These are phyloP conservation scores for Basileuterus tristriatus DNA, from an alignment of 2,797 vertebrate species.

Conservation along the genomic window DNA sequence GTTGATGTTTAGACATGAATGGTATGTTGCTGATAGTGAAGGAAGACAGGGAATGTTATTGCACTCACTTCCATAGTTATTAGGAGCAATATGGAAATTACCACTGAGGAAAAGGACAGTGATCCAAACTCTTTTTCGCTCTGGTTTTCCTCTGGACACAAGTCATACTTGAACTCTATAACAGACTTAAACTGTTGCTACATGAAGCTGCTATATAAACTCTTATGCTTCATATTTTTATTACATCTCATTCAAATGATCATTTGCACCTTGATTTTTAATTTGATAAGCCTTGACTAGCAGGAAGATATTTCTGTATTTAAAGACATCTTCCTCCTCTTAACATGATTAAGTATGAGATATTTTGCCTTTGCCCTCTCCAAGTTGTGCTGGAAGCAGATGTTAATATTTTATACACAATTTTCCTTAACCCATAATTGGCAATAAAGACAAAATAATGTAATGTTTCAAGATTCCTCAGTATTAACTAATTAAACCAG, in stretches of 20 bases:
- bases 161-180: not conserved
- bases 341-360: slow-evolving; percentile 19
- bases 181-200: not conserved
- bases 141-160: not conserved
- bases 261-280: not conserved
- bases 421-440: slow-evolving; percentile 79
- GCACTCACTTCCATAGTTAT: not conserved
- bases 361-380: slow-evolving; percentile 60
- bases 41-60: not conserved
- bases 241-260: not conserved
- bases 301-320: not conserved
- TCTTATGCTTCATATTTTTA: not conserved
- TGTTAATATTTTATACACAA: slow-evolving; percentile 81
- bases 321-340: not conserved
- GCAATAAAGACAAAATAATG: slow-evolving; percentile 80
- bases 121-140: not conserved
- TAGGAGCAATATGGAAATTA: not conserved
- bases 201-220: not conserved
- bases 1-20: not conserved
- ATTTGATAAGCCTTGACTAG: not conserved
- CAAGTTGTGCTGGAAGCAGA: slow-evolving; percentile 66
- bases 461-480: slow-evolving; percentile 78
- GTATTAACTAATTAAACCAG: slow-evolving; percentile 81
- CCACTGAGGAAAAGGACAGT: not conserved
- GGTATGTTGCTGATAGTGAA: not conserved